Evolutionary conservation across 2,797 vertebrate genomes (phyloP).

Genomic region (Galago senegalensis): DNA sequence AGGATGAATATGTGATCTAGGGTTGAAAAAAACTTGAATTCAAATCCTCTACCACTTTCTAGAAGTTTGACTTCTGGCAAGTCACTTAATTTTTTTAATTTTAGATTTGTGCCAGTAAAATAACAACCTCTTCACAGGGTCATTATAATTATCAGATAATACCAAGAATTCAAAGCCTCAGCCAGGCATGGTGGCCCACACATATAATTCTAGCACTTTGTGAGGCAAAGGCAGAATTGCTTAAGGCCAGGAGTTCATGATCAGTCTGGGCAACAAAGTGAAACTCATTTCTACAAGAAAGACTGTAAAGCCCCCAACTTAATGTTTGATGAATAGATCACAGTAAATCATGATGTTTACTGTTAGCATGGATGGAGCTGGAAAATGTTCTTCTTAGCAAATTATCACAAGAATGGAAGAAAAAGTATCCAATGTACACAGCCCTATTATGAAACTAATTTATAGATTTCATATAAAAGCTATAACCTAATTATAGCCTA

Average conservation of each 20-base stretch:
- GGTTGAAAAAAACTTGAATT: background rate
- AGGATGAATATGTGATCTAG: background rate
- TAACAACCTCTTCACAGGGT: background rate
- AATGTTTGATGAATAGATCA: background rate
- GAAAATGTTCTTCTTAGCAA: too few species aligned
- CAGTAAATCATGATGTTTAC: background rate
- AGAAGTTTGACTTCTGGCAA: background rate
- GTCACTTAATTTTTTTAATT: background rate
- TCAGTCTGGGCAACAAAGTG: background rate
- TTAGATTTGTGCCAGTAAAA: background rate
- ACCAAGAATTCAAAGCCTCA: background rate
- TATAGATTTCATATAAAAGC: too few species aligned
- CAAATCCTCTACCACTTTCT: background rate
- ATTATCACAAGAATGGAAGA: too few species aligned
- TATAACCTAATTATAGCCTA: too few species aligned
- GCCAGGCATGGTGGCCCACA: too few species aligned
- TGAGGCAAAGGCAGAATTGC: background rate
- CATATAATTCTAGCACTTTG: background rate
- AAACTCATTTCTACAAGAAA: background rate
- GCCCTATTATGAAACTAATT: too few species aligned
- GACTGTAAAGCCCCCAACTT: background rate
- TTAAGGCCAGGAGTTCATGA: background rate
- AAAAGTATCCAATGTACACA: too few species aligned
- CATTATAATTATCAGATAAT: background rate
- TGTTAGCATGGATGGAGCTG: too few species aligned